Percentiles rank a stretch among this genome's conserved stretches.
Evolutionary conservation across 92 coral and sea anemone species (phyloP).

Genomic region (Plumapathes pennacea): DNA sequence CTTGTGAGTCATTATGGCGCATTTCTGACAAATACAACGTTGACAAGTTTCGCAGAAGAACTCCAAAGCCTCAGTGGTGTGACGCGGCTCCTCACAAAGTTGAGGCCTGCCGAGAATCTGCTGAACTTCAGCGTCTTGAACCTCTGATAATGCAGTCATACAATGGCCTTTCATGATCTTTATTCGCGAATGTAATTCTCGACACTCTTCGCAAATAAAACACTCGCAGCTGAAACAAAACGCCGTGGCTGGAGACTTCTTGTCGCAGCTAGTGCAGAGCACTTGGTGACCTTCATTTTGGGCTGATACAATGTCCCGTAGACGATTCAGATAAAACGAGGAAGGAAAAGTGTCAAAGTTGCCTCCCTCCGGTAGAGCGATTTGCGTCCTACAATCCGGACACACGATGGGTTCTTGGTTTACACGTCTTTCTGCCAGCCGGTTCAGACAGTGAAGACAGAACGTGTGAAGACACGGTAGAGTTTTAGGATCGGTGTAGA

Average conservation of each 20-base stretch:
- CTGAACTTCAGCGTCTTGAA: constrained; percentile 29
- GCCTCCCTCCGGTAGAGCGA: constrained; percentile 21
- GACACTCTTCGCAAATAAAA: constrained; percentile 50
- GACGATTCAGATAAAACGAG: constrained; percentile 47
- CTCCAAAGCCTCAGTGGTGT: constrained; percentile 42
- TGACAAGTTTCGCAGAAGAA: constrained; percentile 45
- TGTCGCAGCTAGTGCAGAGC: constrained; percentile 52
- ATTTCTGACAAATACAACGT: constrained; percentile 54
- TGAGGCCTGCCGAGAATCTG: constrained; percentile 47
- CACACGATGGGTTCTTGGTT: constrained; percentile 18
- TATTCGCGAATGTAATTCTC: constrained; percentile 41
- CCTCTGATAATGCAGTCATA: constrained; percentile 32
- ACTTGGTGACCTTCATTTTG: constrained; percentile 31
- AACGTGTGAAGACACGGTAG: constrained; percentile 63
- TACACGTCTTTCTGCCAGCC: constrained; percentile 21
- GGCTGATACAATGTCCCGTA: constrained; percentile 43
- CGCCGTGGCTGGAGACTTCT: constrained; percentile 22
- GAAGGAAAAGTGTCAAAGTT: constrained; percentile 41
- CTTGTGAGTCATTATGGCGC: constrained; percentile 35
- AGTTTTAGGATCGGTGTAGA: constrained; percentile 48
- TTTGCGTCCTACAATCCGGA: constrained; percentile 38
- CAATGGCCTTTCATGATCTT: constrained; percentile 44
- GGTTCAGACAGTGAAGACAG: constrained; percentile 48
- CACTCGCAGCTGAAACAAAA: constrained; percentile 60
- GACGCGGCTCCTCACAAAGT: constrained; percentile 43